Evolutionary conservation across 1,140 invertebrate genomes (phyloP), one percentile per base, ranked within the genome.

Genomic region (Drosophila varians): DNA sequence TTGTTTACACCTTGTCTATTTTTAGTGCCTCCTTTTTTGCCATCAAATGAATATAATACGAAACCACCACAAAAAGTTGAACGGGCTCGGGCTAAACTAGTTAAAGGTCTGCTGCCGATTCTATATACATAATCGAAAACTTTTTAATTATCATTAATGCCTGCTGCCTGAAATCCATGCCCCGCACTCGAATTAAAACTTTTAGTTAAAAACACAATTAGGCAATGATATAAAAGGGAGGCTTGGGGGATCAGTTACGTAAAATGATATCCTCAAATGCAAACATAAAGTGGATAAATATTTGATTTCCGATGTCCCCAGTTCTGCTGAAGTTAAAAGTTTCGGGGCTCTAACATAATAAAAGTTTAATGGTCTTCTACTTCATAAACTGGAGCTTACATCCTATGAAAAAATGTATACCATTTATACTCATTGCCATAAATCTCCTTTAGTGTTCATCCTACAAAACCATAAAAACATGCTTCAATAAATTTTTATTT

Each of bases 61-160:
- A 43, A 64, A 66, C 42, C 45, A 65, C 19, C 38, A 16, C 23
- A 26, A 21, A 49, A 65, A 66, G 45, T 31, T 65, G 9, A 51
- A 7, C 62, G 31, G 25, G 18, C 6, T 1, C n/a, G 9, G 12
- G 38, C 38, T 26, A 54, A 83, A 52, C 53, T 55, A 72, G 55
- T 42, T 21, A 51, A 77, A 62, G 26, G 26, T 36, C 31, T n/a
- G 36, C 43, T 45, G 60, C 25, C 26, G n/a, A 55, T 48, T 52
- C 21, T 2, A 38, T 38, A 25, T 54, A 66, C 61, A 53, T 64
- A 66, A 14, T 56, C 42, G 5, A 76, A 75, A 83, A 84, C 57
- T 80, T 86, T 69, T 42, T 76, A 80, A 80, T 80, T 76, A 69
- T 62, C 74, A 84, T 84, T 84, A 78, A 57, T 21, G 53, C 58